Evolutionary conservation across 2,888 invertebrate species (phyloP).

Genomic region (Heliconius cydno): DNA sequence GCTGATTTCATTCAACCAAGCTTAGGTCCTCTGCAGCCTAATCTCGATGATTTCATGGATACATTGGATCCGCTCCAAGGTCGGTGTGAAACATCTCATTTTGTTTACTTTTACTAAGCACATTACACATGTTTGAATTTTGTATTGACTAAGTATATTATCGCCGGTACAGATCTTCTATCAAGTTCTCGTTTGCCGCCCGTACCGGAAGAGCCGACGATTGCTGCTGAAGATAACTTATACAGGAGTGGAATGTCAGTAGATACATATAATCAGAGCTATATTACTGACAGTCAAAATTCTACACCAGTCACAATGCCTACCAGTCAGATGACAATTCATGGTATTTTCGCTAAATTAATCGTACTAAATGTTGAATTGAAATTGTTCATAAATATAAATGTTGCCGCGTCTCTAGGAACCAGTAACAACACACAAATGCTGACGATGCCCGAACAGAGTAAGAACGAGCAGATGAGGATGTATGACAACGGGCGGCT

Average conservation of each 20-base stretch:
- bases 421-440: conserved; percentile 75
- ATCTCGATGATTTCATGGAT: conserved; percentile 97
- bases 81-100: conserved; percentile 56
- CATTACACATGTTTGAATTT: not conserved
- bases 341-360: conserved; percentile 58
- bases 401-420: conserved; percentile 57
- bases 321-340: conserved; percentile 76
- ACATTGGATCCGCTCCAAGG: conserved; percentile 93
- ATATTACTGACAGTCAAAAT: conserved; percentile 60
- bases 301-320: conserved; percentile 68
- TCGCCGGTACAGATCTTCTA: conserved; percentile 63
- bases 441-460: conserved; percentile 68
- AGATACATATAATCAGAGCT: conserved; percentile 69
- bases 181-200: conserved; percentile 81
- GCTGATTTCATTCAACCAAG: conserved; percentile 99
- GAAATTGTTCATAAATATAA: conserved; percentile 34
- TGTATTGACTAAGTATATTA: not conserved
- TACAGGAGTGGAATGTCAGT: conserved; percentile 76
- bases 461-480: conserved; percentile 73
- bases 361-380: conserved; percentile 14
- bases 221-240: conserved; percentile 79
- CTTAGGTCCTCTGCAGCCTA: conserved; percentile 97
- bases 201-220: conserved; percentile 84
- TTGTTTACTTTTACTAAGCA: not conserved
- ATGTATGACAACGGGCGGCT: conserved; percentile 70